Evolutionary conservation across 2,888 invertebrate genomes (phyloP), one percentile per base, ranked within the genome.

Genomic region (Ligdia adustata): DNA sequence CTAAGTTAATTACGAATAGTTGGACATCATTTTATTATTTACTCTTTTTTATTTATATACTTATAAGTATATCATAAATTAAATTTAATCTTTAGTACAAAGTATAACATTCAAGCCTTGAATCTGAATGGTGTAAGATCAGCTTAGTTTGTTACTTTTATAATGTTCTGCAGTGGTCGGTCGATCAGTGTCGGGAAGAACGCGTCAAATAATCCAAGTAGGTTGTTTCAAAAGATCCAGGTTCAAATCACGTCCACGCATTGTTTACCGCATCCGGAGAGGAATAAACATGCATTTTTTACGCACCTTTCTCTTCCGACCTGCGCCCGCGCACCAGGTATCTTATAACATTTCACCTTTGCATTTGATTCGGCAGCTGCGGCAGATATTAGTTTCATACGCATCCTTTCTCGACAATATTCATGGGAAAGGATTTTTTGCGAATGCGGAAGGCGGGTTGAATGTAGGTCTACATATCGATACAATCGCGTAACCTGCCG

Each of bases 301-400:
- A 75, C 66, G 62, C 75, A 73, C 82, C 86, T 86, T 86, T 86
- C 85, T 82, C 86, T 83, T 85, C 85, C 86, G 83, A 79, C 75
- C 79, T 73, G 70, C 62, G 69, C 62, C 45, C 49, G 65, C 66
- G 71, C 71, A 66, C 38, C 75, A 76, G 81, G 81, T 82, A 83
- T 26, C 26, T 37, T 4, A 18, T 37, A 27, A 73, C 71, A 71
- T 71, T 63, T 71, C 72, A 62, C 70, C 67, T 67, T 64, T 62
- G 66, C 68, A 45, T 41, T 49, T 46, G 55, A 55, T 33, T 50
- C 35, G 41, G 51, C 58, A 59, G 58, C 56, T 59, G 56, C 27
- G 41, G 24, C 29, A 28, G 42, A 49, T 49, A 43, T 47, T 47
- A 35, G 41, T 41, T 47, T 35, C 41, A 47, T 46, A 31, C 35